Conservation (phyloP, 1,140 invertebrate genomes). For the Drosophila sp. region DNA sequence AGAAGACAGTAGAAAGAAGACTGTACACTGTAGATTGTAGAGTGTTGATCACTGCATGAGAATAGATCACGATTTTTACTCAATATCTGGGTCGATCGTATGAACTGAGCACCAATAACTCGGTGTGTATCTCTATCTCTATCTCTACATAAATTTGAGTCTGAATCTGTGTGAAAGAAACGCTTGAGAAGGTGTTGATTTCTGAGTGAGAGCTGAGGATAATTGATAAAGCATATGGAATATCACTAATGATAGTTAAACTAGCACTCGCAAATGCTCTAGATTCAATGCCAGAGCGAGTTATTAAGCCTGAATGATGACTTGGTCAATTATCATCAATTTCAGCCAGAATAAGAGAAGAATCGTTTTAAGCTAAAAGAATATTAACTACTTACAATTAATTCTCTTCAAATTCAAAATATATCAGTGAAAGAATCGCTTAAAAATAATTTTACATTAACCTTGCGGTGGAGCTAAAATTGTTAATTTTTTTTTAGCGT, state of each 20-base stretch:
- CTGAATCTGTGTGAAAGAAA: constrained; percentile 16
- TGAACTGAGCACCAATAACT: constrained; percentile 28
- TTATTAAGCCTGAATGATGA: constrained; percentile 7
- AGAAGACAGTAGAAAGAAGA: constrained; percentile 23
- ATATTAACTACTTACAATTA: background rate
- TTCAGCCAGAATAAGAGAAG: background rate
- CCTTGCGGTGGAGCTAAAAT: too few relatives aligned
- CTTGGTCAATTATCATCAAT: background rate
- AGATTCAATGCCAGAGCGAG: constrained; percentile 20
- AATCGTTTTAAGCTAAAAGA: background rate
- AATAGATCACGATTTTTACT: constrained; percentile 60
- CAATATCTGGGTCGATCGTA: constrained; percentile 64
- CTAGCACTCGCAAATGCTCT: constrained; percentile 28
- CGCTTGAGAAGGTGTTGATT: constrained; percentile 33
- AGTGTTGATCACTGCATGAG: background rate
- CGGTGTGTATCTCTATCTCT: too few relatives aligned
- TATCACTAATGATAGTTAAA: constrained; percentile 23
- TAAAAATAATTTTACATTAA: background rate
- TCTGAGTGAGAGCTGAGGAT: constrained; percentile 24
- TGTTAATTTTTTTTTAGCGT: too few relatives aligned
- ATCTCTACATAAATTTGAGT: background rate
- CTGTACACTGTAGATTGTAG: background rate
- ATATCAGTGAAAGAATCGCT: background rate
- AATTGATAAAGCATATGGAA: constrained; percentile 32
- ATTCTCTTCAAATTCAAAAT: background rate